These are phyloP conservation scores for Acanthaster planci DNA, from an alignment of 35 echinoderm and acorn worm species.

Conservation along the genomic window DNA sequence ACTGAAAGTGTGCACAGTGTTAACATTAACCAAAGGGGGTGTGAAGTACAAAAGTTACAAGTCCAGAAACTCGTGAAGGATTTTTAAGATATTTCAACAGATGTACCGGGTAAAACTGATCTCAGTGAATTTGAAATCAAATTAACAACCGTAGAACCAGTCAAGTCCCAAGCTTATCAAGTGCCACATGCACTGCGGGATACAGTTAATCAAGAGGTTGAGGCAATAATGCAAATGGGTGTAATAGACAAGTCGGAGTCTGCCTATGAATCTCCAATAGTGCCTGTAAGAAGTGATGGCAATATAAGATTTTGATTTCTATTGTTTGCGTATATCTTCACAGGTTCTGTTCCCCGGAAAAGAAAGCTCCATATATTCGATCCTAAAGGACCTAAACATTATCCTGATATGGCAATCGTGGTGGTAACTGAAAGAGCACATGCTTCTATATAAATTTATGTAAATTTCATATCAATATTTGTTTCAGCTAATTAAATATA, in stretches of 20 bases:
- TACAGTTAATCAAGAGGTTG: slow-evolving; percentile 42
- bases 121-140: not conserved
- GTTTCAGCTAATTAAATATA: no score
- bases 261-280: slow-evolving; percentile 56
- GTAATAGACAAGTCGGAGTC: slow-evolving; percentile 15
- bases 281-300: slow-evolving; percentile 35
- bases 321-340: no score
- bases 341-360: no score
- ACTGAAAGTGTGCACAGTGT: slow-evolving; percentile 28
- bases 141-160: not conserved
- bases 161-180: slow-evolving; percentile 16
- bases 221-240: slow-evolving; percentile 32
- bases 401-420: no score
- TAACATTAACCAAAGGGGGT: slow-evolving; percentile 1
- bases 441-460: no score
- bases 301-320: no score
- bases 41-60: not conserved
- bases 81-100: slow-evolving; percentile 12
- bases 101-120: slow-evolving; percentile 55
- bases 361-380: no score
- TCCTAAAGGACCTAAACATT: no score
- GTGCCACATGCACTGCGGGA: slow-evolving; percentile 36
- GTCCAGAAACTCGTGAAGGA: not conserved
- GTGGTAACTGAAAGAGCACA: no score
- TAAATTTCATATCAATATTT: no score